A percentile compares a stretch with the other conserved stretches of the same genome.
Evolutionary conservation across 2,888 invertebrate genomes (phyloP).

Genomic region (Torymus auratus): DNA sequence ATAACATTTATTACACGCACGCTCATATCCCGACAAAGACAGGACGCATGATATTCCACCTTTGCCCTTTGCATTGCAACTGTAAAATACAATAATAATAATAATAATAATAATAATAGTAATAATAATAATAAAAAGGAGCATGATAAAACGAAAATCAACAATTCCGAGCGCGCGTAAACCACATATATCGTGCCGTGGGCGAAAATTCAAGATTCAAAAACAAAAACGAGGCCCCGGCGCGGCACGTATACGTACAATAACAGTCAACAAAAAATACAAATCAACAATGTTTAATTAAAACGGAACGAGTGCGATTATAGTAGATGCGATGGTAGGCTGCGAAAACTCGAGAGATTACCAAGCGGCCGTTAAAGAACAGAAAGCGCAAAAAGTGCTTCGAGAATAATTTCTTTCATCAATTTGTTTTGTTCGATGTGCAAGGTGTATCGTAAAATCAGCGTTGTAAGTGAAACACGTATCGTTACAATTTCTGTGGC

Average conservation of each 20-base stretch:
- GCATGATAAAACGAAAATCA: not conserved
- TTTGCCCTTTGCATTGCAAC: constrained; percentile 6
- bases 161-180: not conserved
- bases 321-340: no score
- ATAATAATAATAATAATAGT: not conserved
- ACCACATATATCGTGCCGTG: no score
- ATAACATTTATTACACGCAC: constrained; percentile 19
- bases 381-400: no score
- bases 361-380: no score
- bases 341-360: no score
- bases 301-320: no score
- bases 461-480: not conserved
- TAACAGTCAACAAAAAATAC: not conserved
- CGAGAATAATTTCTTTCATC: no score
- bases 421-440: not conserved
- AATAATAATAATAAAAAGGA: not conserved
- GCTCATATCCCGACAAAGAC: no score
- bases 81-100: constrained; percentile 7
- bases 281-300: not conserved
- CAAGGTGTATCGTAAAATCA: constrained; percentile 1
- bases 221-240: not conserved
- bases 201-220: constrained; percentile 6
- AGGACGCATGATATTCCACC: not conserved
- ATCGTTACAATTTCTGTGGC: not conserved
- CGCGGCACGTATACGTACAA: not conserved